Conservation (phyloP, 2,113 vertebrate species). For the Noctilio leporinus region DNA sequence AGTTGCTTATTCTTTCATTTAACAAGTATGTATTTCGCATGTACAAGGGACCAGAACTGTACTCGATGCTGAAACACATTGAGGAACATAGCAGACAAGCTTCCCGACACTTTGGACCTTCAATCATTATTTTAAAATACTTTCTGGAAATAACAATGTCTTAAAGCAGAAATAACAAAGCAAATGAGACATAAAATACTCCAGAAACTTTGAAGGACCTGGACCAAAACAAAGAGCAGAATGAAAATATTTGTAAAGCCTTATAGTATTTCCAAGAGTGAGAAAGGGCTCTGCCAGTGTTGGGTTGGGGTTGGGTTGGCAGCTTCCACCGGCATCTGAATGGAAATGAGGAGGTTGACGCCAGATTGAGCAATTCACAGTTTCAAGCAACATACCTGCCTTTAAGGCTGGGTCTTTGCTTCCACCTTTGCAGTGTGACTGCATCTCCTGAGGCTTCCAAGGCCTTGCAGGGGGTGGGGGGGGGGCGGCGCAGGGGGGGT, state of each 20-base stretch:
- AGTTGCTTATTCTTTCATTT: background rate
- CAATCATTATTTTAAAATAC: background rate
- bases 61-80: background rate
- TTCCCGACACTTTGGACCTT: background rate
- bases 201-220: background rate
- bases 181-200: background rate
- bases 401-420: background rate
- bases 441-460: constrained; percentile 76
- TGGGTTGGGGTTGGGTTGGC: background rate
- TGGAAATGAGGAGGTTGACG: background rate
- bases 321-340: background rate
- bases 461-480: too few relatives aligned
- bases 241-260: background rate
- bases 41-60: background rate
- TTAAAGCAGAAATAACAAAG: background rate
- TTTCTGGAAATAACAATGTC: background rate
- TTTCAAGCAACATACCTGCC: background rate
- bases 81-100: background rate
- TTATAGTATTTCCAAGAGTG: background rate
- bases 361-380: background rate
- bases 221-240: background rate
- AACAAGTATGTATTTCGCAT: background rate
- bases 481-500: too few relatives aligned
- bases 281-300: background rate
- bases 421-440: constrained; percentile 73